These are phyloP conservation scores for Hippasteria phrygiana DNA, from an alignment of 53 echinoderm and acorn worm species.

Conservation along the genomic window DNA sequence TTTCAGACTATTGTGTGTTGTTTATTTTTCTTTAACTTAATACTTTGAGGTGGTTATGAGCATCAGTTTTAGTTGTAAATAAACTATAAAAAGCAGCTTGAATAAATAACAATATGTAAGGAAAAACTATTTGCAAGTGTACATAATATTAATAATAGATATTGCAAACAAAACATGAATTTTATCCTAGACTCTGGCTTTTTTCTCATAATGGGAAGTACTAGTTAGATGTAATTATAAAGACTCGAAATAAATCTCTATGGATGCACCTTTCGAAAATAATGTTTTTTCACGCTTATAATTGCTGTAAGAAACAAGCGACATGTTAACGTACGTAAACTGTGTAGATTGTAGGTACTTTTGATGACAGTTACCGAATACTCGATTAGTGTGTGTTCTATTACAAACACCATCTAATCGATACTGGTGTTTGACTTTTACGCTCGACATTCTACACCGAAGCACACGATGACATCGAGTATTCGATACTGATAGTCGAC, in stretches of 20 bases:
- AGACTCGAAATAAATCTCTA: constrained; percentile 57
- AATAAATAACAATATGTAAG: constrained; percentile 27
- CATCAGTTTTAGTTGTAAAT: constrained; percentile 45
- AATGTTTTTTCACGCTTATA: constrained; percentile 52
- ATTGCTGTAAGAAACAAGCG: constrained; percentile 29
- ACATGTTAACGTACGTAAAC: constrained; percentile 46
- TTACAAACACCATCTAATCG: constrained; percentile 4
- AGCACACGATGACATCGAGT: constrained; percentile 11
- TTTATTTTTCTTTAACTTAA: constrained; percentile 13
- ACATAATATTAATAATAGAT: constrained; percentile 54
- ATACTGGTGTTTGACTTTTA: constrained; percentile 45
- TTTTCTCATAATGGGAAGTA: constrained; percentile 35
- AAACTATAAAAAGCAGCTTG: constrained; percentile 24
- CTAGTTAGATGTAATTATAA: constrained; percentile 43
- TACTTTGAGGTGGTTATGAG: constrained; percentile 12
- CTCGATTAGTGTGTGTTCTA: constrained; percentile 26
- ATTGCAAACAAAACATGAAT: constrained; percentile 50
- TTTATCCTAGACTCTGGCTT: constrained; percentile 48
- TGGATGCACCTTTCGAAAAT: constrained; percentile 40
- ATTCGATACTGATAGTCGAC: constrained; percentile 62
- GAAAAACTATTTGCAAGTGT: constrained; percentile 47
- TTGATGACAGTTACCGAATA: constrained; percentile 39
- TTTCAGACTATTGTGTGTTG: constrained; percentile 27
- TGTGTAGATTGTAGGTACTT: constrained; percentile 35
- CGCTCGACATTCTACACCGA: constrained; percentile 10